Evolutionary conservation across 1,140 invertebrate species (phyloP), one percentile per base, ranked within the genome.

Genomic region (Acromyrmex echinatior): DNA sequence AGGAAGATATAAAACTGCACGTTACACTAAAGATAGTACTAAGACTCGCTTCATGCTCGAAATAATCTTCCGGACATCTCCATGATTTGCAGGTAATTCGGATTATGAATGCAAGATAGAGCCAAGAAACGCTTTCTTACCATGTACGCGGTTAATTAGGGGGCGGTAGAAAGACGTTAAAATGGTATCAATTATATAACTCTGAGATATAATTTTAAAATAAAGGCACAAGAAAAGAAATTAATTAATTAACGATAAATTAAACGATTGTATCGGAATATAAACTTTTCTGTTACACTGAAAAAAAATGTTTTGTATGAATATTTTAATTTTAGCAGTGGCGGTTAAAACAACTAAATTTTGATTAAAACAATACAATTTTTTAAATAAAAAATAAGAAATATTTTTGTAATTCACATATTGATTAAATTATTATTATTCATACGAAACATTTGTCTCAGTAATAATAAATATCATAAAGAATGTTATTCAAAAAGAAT

Each of bases 31-130:
- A 68, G 51, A 74, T 58, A 39, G 66, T 85, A 74, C 77, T 86
- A 85, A 77, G 65, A 63, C 53, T 70, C 53, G 70, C 87, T 88
- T 80, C 87, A 80, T 56, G 74, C 63, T 88, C 25, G 74, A 16
- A 39, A 45, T 76, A 70, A 31, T 65, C 60, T 35, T 31, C 45
- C 51, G 25, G 51, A 56, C 66, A 45, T 53, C 51, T 81, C 21
- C 18, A 7, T 71, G 35, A 81, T 81, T 81, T 58, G 49, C 51
- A 16, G 51, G 51, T 45, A 81, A 71, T 68, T 81, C 65, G 49
- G 60, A 71, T 81, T 81, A 81, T 28, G 51, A 81, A 58, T 39
- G 62, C 79, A 21, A 68, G 21, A 51, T n/a, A 49, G n/a, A 71
- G 16, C 14, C n/a, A 58, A 58, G 79, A 81, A 81, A 81, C 51